phyloP scores from a whole-genome alignment of 2,113 vertebrate species.

The Chrysemys picta region DNA sequence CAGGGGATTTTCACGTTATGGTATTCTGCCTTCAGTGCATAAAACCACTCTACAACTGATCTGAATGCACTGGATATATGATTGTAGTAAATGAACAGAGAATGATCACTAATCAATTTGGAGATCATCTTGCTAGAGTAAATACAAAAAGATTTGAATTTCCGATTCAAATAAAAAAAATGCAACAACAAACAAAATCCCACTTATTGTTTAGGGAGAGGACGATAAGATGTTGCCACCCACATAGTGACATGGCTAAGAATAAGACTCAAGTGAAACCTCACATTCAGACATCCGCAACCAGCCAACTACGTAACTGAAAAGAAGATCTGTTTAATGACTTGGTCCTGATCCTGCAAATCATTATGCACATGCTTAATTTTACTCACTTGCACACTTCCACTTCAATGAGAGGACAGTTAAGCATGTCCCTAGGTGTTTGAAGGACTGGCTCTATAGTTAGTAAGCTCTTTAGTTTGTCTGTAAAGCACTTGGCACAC shows the following conservation, averaged over 20 bases:
- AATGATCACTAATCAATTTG: not conserved
- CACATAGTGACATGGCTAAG: not conserved
- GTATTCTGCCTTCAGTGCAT: not conserved
- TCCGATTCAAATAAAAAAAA: not conserved
- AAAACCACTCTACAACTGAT: not conserved
- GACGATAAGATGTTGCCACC: not conserved
- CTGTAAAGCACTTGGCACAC: fast-evolving
- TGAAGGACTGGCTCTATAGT: not conserved
- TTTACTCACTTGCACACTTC: not conserved
- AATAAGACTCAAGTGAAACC: fast-evolving
- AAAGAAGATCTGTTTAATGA: not conserved
- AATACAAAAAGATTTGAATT: not conserved
- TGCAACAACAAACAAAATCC: fast-evolving
- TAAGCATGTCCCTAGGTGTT: not conserved
- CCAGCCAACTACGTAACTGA: not conserved
- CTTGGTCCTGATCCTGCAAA: not conserved
- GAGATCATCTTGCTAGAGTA: fast-evolving
- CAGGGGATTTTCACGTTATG: fast-evolving
- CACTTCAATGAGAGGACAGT: not conserved
- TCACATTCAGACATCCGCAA: not conserved
- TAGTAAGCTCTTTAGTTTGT: not conserved
- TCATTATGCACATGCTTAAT: not conserved
- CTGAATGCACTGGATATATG: not conserved
- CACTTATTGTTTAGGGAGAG: not conserved
- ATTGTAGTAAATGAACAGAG: not conserved